Evolutionary conservation across 2,113 vertebrate genomes (phyloP).

Genomic region (Ophiodon elongatus): DNA sequence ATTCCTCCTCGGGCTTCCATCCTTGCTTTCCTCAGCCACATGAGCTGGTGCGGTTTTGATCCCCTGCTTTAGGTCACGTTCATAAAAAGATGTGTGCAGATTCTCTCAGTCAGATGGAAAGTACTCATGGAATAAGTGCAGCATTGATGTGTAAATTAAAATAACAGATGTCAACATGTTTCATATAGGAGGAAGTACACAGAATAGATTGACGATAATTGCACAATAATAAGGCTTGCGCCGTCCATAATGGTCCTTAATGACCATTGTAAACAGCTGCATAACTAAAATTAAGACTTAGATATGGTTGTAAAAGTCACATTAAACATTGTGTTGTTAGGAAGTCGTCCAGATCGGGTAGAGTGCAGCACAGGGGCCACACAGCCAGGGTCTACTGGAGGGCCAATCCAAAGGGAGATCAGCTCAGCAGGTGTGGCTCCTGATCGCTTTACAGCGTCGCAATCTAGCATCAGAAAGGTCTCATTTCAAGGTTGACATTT

Average conservation of each 20-base stretch:
- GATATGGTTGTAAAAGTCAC: conserved; percentile 58
- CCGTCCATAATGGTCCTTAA: conserved; percentile 56
- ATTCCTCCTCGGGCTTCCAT: conserved; percentile 59
- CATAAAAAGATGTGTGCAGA: conserved; percentile 69
- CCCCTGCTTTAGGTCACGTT: conserved; percentile 69
- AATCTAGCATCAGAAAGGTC: conserved; percentile 35
- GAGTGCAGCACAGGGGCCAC: conserved; percentile 29
- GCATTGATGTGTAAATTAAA: conserved; percentile 62
- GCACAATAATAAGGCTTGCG: conserved; percentile 60
- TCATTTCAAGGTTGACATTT: not conserved
- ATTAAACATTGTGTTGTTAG: conserved; percentile 51
- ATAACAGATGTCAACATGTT: conserved; percentile 77
- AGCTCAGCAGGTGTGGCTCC: conserved; percentile 61
- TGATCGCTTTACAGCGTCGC: conserved; percentile 32
- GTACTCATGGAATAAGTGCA: conserved; percentile 47
- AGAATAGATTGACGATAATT: conserved; percentile 52
- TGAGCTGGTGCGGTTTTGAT: conserved; percentile 69
- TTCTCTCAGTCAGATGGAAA: conserved; percentile 49
- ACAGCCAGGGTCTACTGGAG: conserved; percentile 40
- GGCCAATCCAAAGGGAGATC: conserved; percentile 44
- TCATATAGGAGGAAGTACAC: conserved; percentile 53
- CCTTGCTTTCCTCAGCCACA: conserved; percentile 62
- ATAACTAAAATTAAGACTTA: conserved; percentile 70
- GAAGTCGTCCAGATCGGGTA: conserved; percentile 57
- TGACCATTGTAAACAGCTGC: conserved; percentile 66